Percentiles rank a stretch among this genome's conserved stretches.
Conservation (phyloP, 2,888 invertebrate genomes). For the Amiota communis region DNA sequence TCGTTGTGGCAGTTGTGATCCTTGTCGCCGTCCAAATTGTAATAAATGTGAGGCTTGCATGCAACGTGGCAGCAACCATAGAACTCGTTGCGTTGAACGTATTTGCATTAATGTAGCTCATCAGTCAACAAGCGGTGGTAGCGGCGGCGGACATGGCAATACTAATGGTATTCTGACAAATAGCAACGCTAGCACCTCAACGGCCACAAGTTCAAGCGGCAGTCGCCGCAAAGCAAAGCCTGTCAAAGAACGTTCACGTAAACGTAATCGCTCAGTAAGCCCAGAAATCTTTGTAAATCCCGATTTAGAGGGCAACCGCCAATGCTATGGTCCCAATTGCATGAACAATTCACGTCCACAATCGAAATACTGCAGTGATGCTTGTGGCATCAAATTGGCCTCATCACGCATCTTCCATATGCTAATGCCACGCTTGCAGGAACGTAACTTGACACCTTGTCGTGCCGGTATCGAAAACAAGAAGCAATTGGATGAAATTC, state of each 20-base stretch:
- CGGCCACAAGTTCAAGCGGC: too few relatives aligned
- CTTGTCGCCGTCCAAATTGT: constrained; percentile 76
- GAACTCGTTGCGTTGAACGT: constrained; percentile 75
- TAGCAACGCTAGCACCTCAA: neutral
- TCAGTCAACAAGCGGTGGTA: constrained; percentile 36
- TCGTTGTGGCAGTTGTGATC: constrained; percentile 84
- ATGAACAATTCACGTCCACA: constrained; percentile 82
- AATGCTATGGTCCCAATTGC: constrained; percentile 95
- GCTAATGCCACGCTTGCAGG: constrained; percentile 91
- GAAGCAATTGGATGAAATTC: constrained; percentile 80
- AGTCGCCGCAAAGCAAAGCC: constrained; percentile 63
- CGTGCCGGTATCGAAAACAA: constrained; percentile 88
- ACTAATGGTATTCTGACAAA: constrained; percentile 26
- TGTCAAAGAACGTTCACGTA: constrained; percentile 59
- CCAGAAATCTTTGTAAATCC: constrained; percentile 71
- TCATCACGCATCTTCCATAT: constrained; percentile 85
- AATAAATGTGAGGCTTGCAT: constrained; percentile 71
- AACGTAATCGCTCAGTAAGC: constrained; percentile 64
- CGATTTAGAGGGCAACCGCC: constrained; percentile 79
- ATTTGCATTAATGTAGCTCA: constrained; percentile 68
- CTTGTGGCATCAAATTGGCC: constrained; percentile 92
- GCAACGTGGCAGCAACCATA: constrained; percentile 67
- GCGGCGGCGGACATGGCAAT: neutral
- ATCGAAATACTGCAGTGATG: constrained; percentile 95
- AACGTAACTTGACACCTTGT: constrained; percentile 91